Evolutionary conservation across 2,797 vertebrate species (phyloP).

Genomic region (Otolemur crassicaudatus): DNA sequence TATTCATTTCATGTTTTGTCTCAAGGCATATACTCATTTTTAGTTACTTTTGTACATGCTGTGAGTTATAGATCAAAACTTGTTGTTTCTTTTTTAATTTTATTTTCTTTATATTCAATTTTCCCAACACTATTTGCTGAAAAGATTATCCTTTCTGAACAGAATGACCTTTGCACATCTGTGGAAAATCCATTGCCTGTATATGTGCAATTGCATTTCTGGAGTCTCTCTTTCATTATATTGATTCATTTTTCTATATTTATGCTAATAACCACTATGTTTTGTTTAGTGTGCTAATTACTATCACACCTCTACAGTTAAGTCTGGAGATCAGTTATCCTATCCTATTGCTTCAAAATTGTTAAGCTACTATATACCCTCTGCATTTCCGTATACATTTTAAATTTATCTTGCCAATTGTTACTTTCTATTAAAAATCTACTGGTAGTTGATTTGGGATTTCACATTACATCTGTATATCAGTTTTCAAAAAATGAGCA

Average conservation of each 20-base stretch:
- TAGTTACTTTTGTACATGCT: neutral
- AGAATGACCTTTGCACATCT: neutral
- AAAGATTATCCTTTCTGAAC: neutral
- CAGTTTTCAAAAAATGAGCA: neutral
- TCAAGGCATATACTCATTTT: neutral
- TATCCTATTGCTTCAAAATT: no score
- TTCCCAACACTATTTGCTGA: neutral
- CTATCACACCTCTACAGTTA: no score
- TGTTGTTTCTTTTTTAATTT: neutral
- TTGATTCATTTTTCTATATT: neutral
- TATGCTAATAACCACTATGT: neutral
- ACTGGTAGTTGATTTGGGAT: no score
- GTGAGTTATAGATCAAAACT: neutral
- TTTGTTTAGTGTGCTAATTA: no score
- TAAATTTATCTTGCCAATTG: no score
- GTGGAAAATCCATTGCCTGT: neutral
- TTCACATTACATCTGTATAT: neutral
- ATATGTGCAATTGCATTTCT: no score
- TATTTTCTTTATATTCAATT: neutral
- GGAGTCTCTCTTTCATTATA: rapidly evolving
- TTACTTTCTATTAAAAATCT: neutral
- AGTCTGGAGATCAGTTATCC: neutral
- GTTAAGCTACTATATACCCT: no score
- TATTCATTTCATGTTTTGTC: neutral
- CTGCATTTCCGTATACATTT: neutral